A percentile compares a stretch with the other conserved stretches of the same genome.
These are phyloP conservation scores for Cotesia vestalis DNA, from an alignment of 1,140 invertebrate genomes.

Conservation along the genomic window DNA sequence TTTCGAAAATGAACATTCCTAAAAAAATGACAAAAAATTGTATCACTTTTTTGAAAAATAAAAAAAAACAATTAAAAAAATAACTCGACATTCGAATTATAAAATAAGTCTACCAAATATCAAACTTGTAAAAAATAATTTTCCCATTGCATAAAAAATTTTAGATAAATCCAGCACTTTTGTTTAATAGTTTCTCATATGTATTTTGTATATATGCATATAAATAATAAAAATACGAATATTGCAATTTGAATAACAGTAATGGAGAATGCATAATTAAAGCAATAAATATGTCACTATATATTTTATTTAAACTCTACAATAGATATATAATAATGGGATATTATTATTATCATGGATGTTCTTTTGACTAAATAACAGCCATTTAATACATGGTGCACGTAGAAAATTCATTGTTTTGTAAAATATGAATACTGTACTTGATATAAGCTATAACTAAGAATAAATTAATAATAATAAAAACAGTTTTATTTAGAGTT, in stretches of 20 bases:
- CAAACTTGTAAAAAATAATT: too few species aligned
- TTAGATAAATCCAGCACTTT: not conserved
- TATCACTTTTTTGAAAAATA: too few species aligned
- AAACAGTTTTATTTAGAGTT: slow-evolving; percentile 33
- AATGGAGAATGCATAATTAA: not conserved
- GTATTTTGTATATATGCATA: slow-evolving; percentile 9
- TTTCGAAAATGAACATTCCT: too few species aligned
- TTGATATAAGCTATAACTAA: not conserved
- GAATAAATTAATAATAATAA: slow-evolving; percentile 30
- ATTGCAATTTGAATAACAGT: slow-evolving; percentile 1
- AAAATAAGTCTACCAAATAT: too few species aligned
- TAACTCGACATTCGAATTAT: too few species aligned
- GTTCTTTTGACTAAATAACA: not conserved
- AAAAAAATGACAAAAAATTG: too few species aligned
- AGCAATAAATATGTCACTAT: too few species aligned
- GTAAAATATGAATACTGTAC: slow-evolving; percentile 35
- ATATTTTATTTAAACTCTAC: too few species aligned
- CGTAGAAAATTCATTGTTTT: slow-evolving; percentile 26
- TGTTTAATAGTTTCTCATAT: slow-evolving; percentile 11
- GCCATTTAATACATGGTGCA: slow-evolving; percentile 14
- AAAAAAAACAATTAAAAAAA: too few species aligned
- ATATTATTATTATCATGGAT: slow-evolving; percentile 18
- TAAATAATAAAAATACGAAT: not conserved
- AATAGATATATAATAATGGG: not conserved
- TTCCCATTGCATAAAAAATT: not conserved